Percentiles rank a stretch among this genome's conserved stretches.
Evolutionary conservation across 2,113 vertebrate species (phyloP).

Genomic region (Brienomyrus longianalis): DNA sequence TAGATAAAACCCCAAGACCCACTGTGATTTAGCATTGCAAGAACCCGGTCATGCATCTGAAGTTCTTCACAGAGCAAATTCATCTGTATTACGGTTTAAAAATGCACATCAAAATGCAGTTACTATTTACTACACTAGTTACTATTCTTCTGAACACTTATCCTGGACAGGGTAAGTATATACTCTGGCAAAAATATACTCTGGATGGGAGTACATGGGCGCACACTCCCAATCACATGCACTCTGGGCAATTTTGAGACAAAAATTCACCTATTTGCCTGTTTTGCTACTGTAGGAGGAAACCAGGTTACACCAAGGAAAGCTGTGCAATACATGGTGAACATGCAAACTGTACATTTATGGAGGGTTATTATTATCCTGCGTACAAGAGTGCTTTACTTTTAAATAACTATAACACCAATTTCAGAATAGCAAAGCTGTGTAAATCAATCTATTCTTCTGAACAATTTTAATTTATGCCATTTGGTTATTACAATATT

Average conservation of each 20-base stretch:
- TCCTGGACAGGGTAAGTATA: too few species aligned
- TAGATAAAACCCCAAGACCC: constrained; percentile 42
- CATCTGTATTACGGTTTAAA: constrained; percentile 21
- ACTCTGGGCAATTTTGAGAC: not conserved
- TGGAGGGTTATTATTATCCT: not conserved
- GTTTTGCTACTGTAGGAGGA: not conserved
- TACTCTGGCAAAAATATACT: too few species aligned
- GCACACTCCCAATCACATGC: not conserved
- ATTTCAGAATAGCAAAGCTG: not conserved
- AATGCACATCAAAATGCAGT: constrained; percentile 31
- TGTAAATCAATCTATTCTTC: not conserved
- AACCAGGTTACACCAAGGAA: not conserved
- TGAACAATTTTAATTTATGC: constrained; percentile 23
- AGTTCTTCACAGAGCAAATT: constrained; percentile 28
- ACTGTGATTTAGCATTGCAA: constrained; percentile 58
- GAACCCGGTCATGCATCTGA: not conserved
- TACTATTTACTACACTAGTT: too few species aligned
- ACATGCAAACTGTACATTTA: not conserved
- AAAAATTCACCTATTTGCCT: not conserved
- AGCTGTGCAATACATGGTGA: not conserved
- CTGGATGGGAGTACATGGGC: not conserved
- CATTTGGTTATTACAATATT: constrained; percentile 16
- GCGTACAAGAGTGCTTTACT: not conserved
- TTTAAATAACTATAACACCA: not conserved
- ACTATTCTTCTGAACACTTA: constrained; percentile 8